Evolutionary conservation across 1,140 invertebrate genomes (phyloP).

Genomic region (Solenopsis invicta): DNA sequence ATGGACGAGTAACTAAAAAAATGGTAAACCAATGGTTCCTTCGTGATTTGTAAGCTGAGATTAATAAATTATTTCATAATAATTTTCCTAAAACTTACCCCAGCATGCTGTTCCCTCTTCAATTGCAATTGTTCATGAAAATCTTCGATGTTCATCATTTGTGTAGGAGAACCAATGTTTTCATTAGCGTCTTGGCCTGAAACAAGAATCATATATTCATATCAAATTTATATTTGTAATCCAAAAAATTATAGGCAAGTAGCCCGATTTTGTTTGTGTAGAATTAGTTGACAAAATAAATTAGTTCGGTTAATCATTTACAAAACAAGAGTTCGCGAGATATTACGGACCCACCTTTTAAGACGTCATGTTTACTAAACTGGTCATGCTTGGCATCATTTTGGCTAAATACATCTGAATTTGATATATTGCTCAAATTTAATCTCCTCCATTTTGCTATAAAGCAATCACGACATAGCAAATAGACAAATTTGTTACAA

Average conservation of each 20-base stretch:
- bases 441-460: constrained; percentile 84
- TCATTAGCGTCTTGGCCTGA: constrained; percentile 90
- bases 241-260: not conserved
- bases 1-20: no score
- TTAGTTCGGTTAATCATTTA: constrained; percentile 18
- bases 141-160: constrained; percentile 85
- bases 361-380: constrained; percentile 70
- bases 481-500: constrained; percentile 78
- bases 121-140: constrained; percentile 86
- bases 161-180: constrained; percentile 91
- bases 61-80: no score
- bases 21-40: no score
- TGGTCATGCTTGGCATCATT: constrained; percentile 73
- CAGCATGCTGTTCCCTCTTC: constrained; percentile 80
- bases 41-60: no score
- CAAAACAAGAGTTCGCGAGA: not conserved
- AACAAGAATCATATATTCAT: constrained; percentile 68
- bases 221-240: not conserved
- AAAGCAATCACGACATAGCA: constrained; percentile 81
- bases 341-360: constrained; percentile 81
- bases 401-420: constrained; percentile 77
- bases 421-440: constrained; percentile 78
- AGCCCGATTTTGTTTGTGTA: not conserved
- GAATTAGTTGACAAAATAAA: constrained; percentile 20
- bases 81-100: constrained; percentile 73